These are phyloP conservation scores for Trematomus loennbergii DNA, from an alignment of 2,113 vertebrate species.

Conservation along the genomic window DNA sequence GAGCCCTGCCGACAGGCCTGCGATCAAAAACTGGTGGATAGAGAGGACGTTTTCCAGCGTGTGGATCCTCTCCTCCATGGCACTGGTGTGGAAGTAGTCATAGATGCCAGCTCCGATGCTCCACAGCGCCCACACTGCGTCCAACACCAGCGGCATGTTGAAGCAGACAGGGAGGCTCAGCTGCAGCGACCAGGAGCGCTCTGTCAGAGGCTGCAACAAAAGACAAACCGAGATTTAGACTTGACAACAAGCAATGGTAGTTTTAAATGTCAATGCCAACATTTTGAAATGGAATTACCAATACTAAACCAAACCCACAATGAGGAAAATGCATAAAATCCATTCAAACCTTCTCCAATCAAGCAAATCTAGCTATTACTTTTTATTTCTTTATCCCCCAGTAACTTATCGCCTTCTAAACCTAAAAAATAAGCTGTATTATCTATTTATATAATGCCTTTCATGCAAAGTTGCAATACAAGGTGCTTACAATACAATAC, in stretches of 20 bases:
- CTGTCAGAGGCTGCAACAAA: slow-evolving; percentile 39
- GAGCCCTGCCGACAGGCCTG: slow-evolving; percentile 72
- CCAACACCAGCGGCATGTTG: slow-evolving; percentile 78
- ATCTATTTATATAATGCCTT: too few species aligned
- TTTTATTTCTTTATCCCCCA: too few species aligned
- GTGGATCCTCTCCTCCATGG: slow-evolving; percentile 84
- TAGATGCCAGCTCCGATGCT: slow-evolving; percentile 80
- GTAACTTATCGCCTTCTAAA: too few species aligned
- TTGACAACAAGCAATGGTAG: neutral
- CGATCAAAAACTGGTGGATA: slow-evolving; percentile 81
- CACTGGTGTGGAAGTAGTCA: slow-evolving; percentile 82
- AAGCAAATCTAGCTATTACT: too few species aligned
- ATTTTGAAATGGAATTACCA: too few species aligned
- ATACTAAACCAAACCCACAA: too few species aligned
- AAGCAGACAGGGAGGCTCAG: slow-evolving; percentile 19
- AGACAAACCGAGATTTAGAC: neutral
- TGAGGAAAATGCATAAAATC: too few species aligned
- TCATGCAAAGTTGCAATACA: too few species aligned
- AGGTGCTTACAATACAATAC: too few species aligned
- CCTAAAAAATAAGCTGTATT: too few species aligned
- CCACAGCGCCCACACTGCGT: slow-evolving; percentile 81
- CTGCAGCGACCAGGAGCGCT: neutral
- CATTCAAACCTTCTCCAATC: too few species aligned
- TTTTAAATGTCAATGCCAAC: neutral
- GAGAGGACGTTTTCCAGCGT: slow-evolving; percentile 77